Conservation (phyloP, 1,140 invertebrate genomes). For the Scaptomyza pallida region DNA sequence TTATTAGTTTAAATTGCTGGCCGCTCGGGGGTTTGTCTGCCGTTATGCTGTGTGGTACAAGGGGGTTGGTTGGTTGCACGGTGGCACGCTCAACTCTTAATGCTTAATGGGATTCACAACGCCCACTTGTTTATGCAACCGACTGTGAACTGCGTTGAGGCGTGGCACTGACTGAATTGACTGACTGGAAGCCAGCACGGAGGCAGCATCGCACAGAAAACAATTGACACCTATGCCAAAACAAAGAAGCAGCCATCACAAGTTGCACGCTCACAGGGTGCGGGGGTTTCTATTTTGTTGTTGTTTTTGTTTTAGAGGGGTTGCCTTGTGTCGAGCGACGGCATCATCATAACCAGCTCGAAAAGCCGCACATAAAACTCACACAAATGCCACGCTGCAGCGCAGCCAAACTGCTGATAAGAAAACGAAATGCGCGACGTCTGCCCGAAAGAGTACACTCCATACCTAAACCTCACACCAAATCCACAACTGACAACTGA, state of each 20-base stretch:
- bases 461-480: background rate
- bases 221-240: slow-evolving; percentile 71
- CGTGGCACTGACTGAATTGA: slow-evolving; percentile 48
- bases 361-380: slow-evolving; percentile 80
- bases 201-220: slow-evolving; percentile 35
- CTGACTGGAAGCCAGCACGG: slow-evolving; percentile 14
- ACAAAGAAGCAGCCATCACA: slow-evolving; percentile 53
- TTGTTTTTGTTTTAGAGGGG: slow-evolving; percentile 27
- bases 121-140: slow-evolving; percentile 81
- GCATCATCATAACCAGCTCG: slow-evolving; percentile 75
- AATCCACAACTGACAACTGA: slow-evolving; percentile 3
- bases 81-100: slow-evolving; percentile 37
- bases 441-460: slow-evolving; percentile 24
- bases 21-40: slow-evolving; percentile 52
- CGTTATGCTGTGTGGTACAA: slow-evolving; percentile 10
- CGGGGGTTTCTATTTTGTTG: no score
- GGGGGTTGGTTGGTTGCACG: slow-evolving; percentile 9
- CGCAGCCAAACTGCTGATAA: slow-evolving; percentile 76
- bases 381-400: slow-evolving; percentile 77
- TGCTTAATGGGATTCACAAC: slow-evolving; percentile 80
- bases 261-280: background rate
- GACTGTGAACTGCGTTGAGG: slow-evolving; percentile 74
- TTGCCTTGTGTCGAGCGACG: slow-evolving; percentile 41
- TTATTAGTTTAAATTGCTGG: slow-evolving; percentile 83
- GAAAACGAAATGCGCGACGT: slow-evolving; percentile 56